Evolutionary conservation across 2,797 vertebrate species (phyloP).

Genomic region (Pseudochirops cupreus): DNA sequence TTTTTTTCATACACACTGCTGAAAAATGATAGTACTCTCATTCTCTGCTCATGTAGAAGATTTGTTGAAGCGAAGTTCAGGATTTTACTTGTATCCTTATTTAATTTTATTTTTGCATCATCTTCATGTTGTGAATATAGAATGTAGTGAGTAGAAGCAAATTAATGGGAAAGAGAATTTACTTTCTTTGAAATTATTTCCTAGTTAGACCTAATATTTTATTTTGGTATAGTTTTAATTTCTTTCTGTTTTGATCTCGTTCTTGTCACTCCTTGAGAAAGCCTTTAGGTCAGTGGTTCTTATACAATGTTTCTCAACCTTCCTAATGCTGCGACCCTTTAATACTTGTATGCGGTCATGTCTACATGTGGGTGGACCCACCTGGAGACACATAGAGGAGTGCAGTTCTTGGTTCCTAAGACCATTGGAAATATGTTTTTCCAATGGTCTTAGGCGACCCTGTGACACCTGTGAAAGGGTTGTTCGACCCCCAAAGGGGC

Average conservation of each 20-base stretch:
- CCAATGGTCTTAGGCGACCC: too few relatives aligned
- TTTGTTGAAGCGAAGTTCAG: neutral
- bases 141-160: neutral
- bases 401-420: too few relatives aligned
- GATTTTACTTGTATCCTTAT: neutral
- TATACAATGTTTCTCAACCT: too few relatives aligned
- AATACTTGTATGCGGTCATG: too few relatives aligned
- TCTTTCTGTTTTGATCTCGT: constrained; percentile 48
- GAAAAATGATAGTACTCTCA: neutral
- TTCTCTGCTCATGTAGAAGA: neutral
- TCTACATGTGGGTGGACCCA: too few relatives aligned
- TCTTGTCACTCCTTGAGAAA: neutral
- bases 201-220: constrained; percentile 9
- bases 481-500: too few relatives aligned
- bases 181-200: neutral
- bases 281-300: too few relatives aligned
- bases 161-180: neutral
- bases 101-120: neutral
- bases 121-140: neutral
- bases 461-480: too few relatives aligned
- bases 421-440: too few relatives aligned
- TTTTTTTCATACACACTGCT: neutral
- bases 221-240: constrained; percentile 44
- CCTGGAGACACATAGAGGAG: too few relatives aligned
- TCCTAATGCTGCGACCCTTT: too few relatives aligned